Evolutionary conservation across 2,888 invertebrate species (phyloP).

Genomic region (Branchipolynoe longqiensis): DNA sequence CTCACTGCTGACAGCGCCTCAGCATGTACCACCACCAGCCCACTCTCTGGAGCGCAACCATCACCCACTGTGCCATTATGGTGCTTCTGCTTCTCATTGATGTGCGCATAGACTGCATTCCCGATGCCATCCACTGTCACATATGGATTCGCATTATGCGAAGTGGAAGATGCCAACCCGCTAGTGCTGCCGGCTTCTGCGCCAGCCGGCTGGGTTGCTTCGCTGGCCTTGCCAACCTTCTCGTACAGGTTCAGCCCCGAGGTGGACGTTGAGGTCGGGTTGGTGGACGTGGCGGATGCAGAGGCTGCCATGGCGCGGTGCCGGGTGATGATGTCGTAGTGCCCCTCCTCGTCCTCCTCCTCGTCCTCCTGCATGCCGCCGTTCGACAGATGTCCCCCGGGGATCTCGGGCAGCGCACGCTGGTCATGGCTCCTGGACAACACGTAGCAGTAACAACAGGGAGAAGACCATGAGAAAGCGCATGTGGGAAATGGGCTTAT

Average conservation of each 20-base stretch:
- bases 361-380: constrained; percentile 38
- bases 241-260: constrained; percentile 17
- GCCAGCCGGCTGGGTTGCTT: background rate
- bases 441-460: too few relatives aligned
- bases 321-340: constrained; percentile 45
- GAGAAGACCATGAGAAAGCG: too few relatives aligned
- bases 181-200: background rate
- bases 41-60: background rate
- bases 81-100: constrained; percentile 4
- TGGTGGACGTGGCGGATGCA: background rate
- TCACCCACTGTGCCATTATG: too few relatives aligned
- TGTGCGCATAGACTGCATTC: constrained; percentile 52
- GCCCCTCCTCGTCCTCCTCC: constrained; percentile 50
- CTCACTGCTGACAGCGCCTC: constrained; percentile 35
- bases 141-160: constrained; percentile 34
- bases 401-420: constrained; percentile 53
- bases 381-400: background rate
- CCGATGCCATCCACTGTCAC: constrained; percentile 57
- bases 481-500: too few relatives aligned
- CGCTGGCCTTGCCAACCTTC: constrained; percentile 1
- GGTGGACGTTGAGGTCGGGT: background rate
- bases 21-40: background rate
- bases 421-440: constrained; percentile 55
- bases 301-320: background rate
- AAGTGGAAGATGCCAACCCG: background rate